Base-by-base conservation (phyloP, 1,140 invertebrate genomes). In the Leptopilina clavipes region DNA sequence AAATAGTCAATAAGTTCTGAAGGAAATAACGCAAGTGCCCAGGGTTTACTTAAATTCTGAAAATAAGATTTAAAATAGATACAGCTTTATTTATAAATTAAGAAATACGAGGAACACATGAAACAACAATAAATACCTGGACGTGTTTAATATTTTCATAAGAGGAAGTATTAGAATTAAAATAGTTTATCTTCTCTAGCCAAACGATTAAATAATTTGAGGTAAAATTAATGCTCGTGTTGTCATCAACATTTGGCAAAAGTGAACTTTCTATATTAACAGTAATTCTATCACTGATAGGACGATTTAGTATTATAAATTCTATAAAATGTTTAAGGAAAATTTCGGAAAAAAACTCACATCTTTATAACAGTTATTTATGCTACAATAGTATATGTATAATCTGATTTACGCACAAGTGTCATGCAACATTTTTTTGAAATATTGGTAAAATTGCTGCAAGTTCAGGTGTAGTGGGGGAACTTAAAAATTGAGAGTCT, bases 21-120 rank as follows among this genome's bases (percentile, higher is more conserved):
- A 0, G 90, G 87, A 1, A 92, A 87, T 43, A 92, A 73, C 1
- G 91, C 89, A 9, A 93, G 82, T 3, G 79, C 81, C 92, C 92
- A 93, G 1, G 86, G 48, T 48, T 91, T 85, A 6, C 90, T 91
- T 72, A 93, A 83, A 77, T 91, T 93, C 92, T 93, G 79, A 86
- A 85, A 78, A 79, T 9, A 73, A 73, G 22, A 19, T 73, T 48
- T 40, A 22, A 65, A 25, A 52, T 45, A 48, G 19, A 22, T 19
- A 44, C 14, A 70, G 14, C n/a, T 71, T n/a, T 43, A 17, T 14
- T 18, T 72, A 22, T 19, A 72, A 76, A 48, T 10, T 17, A 54
- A 14, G 22, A 17, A 52, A 52, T 14, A 40, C 10, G 1, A 17
- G 9, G 7, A 37, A 56, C 56, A 37, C 9, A 17, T n/a, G 25